Evolutionary conservation across 2,797 vertebrate species (phyloP).

Genomic region (Phalloptychus januarius): DNA sequence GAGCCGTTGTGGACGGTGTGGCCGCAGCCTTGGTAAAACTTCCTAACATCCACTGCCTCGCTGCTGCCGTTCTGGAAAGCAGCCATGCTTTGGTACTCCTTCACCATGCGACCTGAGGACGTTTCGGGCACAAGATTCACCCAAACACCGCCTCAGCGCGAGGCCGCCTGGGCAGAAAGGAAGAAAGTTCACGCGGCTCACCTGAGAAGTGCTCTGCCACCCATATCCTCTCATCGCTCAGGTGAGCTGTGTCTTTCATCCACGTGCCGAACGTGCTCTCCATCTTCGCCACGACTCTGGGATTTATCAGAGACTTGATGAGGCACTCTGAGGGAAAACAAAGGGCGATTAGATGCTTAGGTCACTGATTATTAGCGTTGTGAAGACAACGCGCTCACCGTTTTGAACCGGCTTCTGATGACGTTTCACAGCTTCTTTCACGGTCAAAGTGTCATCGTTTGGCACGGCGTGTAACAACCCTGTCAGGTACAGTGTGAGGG

Average conservation of each 20-base stretch:
- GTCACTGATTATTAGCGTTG: too few relatives aligned
- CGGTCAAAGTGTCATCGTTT: conserved; percentile 85
- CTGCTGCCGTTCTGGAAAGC: conserved; percentile 85
- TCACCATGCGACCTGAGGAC: conserved; percentile 84
- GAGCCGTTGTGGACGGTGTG: conserved; percentile 88
- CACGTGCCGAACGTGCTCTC: conserved; percentile 90
- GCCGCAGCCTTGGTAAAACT: conserved; percentile 92
- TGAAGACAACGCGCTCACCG: conserved; percentile 72
- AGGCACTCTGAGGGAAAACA: conserved; percentile 81
- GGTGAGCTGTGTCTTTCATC: conserved; percentile 88
- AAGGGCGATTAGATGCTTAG: not conserved
- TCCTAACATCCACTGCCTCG: conserved; percentile 81
- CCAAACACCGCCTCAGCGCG: too few relatives aligned
- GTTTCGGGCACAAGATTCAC: not conserved
- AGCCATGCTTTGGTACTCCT: conserved; percentile 85
- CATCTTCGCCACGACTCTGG: conserved; percentile 84
- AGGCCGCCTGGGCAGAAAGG: too few relatives aligned
- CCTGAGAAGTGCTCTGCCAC: conserved; percentile 94
- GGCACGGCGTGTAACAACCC: conserved; percentile 76
- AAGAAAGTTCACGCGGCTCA: not conserved
- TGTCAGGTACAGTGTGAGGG: conserved; percentile 33
- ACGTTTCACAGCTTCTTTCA: conserved; percentile 74
- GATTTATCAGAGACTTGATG: conserved; percentile 87
- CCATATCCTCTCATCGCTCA: conserved; percentile 89
- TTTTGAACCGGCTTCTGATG: conserved; percentile 59